phyloP scores from a whole-genome alignment of 2,888 invertebrate genomes.

The Limnephilus rhombicus region DNA sequence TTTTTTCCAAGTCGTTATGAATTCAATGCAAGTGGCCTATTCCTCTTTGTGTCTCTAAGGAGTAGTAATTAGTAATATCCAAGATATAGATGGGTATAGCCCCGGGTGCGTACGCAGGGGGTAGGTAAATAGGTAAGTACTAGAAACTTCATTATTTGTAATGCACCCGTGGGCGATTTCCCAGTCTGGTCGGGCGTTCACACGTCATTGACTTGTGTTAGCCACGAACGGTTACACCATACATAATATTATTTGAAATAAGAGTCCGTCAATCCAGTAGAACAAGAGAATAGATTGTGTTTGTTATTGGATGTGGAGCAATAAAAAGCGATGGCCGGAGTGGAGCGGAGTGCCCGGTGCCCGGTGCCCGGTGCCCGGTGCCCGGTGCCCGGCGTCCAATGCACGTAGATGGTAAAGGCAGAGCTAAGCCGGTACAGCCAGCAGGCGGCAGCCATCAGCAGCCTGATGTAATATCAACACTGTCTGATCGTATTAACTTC shows the following conservation, averaged over 20 bases:
- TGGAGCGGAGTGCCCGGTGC: neutral
- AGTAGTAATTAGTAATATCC: too few species aligned
- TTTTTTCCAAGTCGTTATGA: too few species aligned
- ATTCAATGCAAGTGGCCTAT: too few species aligned
- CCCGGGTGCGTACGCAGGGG: too few species aligned
- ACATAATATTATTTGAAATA: constrained; percentile 5
- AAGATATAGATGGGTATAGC: too few species aligned
- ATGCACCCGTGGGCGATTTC: neutral
- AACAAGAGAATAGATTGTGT: neutral
- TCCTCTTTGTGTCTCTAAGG: too few species aligned
- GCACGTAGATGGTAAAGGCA: neutral
- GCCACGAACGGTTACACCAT: neutral
- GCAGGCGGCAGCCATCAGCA: neutral
- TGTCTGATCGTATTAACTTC: constrained; percentile 51
- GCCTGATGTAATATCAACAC: constrained; percentile 51
- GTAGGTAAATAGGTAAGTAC: too few species aligned
- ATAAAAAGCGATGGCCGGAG: constrained; percentile 25
- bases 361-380: neutral
- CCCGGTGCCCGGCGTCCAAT: neutral
- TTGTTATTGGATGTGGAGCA: constrained; percentile 40
- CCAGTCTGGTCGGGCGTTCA: neutral
- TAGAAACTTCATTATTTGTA: neutral
- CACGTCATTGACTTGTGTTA: neutral
- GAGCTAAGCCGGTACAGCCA: constrained; percentile 13
- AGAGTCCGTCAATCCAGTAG: neutral